Base-by-base conservation (phyloP, 1,140 invertebrate species). In the Drosophila erecta region DNA sequence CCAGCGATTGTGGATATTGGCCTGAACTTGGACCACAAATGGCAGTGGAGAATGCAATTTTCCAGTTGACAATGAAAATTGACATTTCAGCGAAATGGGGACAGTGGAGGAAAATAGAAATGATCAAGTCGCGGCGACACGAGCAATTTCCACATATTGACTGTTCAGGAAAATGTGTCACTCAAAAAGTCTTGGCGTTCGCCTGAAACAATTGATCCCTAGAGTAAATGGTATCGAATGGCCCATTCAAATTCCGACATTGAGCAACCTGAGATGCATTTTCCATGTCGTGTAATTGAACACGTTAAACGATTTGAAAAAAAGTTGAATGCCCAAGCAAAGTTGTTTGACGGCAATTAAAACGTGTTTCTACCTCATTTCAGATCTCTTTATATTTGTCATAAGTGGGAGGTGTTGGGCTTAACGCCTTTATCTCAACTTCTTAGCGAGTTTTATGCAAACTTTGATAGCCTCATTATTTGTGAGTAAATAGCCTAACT, bases 251-350 rank as follows among this genome's bases (percentile, higher is more conserved):
- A 66, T 59, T 41, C 24, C 47, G 58, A 65, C 73, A 85, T 76
- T 44, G 46, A 70, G 65, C 61, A 54, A 61, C 46, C 56, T 64
- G 49, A 71, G 70, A 71, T 84, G 80, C 75, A 72, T 66, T 78
- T 85, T 56, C 60, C 74, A 73, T 77, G 81, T 86, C 81, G 72
- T 61, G 73, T 78, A 85, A 85, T 86, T 69, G 73, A 86, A 86
- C 73, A 85, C 77, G 73, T 57, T 69, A 73, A 74, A 37, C 27
- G 46, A 70, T 71, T 76, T 47, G 47, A 44, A 66, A 76, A 47
- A 66, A 43, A 38, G 0, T 14, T 44, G 61, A 56, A 73, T 66
- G 38, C 17, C 46, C 30, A 17, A 56, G 59, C 61, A 46, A 46
- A 75, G 59, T 27, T 11, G 72, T 44, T 41, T 22, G 59, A 54